phyloP scores from a whole-genome alignment of 2,888 invertebrate species.

The Eumerus sabulonum region DNA sequence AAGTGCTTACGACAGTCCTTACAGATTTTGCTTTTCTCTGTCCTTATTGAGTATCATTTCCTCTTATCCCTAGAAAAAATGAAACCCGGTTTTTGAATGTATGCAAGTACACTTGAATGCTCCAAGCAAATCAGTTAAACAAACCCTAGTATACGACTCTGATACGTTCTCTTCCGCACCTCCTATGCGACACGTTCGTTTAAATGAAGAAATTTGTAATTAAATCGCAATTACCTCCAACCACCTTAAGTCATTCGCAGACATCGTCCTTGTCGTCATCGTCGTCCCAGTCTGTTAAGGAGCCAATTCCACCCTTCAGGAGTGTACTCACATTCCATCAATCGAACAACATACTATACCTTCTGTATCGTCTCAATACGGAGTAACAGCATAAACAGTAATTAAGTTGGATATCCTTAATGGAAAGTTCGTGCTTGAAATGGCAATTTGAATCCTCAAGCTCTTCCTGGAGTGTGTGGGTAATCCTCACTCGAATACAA shows the following conservation, averaged over 20 bases:
- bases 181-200: conserved; percentile 1
- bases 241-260: background rate
- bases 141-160: too few species aligned
- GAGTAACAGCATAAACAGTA: conserved; percentile 61
- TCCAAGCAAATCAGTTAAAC: too few species aligned
- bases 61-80: too few species aligned
- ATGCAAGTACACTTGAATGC: too few species aligned
- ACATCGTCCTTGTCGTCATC: conserved; percentile 3
- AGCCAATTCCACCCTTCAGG: conserved; percentile 15
- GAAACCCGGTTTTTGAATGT: too few species aligned
- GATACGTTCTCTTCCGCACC: background rate
- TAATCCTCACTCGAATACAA: conserved; percentile 17
- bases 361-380: background rate
- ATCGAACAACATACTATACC: conserved; percentile 10
- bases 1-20: too few species aligned
- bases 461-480: background rate
- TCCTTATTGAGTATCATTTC: too few species aligned
- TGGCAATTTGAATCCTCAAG: conserved; percentile 22
- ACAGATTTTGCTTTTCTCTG: too few species aligned
- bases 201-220: conserved; percentile 39
- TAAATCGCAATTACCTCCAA: conserved; percentile 37
- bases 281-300: too few species aligned
- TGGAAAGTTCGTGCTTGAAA: conserved; percentile 63
- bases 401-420: conserved; percentile 67
- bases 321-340: conserved; percentile 7